Percentiles rank a stretch among this genome's conserved stretches.
Conservation (phyloP, 53 echinoderm and acorn worm species). For the Antedon mediterranea region DNA sequence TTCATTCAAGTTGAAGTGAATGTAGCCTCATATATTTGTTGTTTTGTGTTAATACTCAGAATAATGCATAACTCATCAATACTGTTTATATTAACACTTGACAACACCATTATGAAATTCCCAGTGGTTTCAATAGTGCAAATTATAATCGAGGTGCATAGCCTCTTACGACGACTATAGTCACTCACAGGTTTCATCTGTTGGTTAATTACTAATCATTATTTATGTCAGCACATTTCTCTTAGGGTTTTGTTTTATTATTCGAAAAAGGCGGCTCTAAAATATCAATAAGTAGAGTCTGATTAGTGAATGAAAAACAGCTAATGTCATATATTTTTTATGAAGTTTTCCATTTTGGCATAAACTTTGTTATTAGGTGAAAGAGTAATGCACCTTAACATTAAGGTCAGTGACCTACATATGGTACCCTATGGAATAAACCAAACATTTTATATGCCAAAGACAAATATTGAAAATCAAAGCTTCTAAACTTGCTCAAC, state of each 20-base stretch:
- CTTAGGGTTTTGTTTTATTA: neutral
- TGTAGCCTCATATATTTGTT: neutral
- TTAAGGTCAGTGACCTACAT: too few relatives aligned
- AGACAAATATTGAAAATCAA: too few relatives aligned
- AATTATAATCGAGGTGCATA: neutral
- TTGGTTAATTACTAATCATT: neutral
- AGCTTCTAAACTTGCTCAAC: too few relatives aligned
- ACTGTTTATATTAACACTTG: conserved; percentile 1
- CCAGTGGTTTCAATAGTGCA: neutral
- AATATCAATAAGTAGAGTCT: neutral
- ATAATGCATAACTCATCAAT: neutral
- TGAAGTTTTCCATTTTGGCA: too few relatives aligned
- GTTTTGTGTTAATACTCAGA: neutral
- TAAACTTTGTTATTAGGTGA: too few relatives aligned
- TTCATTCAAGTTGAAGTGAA: neutral
- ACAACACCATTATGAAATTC: neutral
- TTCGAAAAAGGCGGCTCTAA: neutral
- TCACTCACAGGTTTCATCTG: neutral
- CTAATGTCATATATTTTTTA: too few relatives aligned
- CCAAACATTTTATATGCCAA: too few relatives aligned
- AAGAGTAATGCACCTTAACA: too few relatives aligned
- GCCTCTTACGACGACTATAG: neutral
- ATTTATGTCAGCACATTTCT: neutral
- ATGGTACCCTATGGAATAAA: too few relatives aligned
- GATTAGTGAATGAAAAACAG: neutral